These are phyloP conservation scores for Macrophya annulata DNA, from an alignment of 2,888 invertebrate genomes.

Conservation along the genomic window DNA sequence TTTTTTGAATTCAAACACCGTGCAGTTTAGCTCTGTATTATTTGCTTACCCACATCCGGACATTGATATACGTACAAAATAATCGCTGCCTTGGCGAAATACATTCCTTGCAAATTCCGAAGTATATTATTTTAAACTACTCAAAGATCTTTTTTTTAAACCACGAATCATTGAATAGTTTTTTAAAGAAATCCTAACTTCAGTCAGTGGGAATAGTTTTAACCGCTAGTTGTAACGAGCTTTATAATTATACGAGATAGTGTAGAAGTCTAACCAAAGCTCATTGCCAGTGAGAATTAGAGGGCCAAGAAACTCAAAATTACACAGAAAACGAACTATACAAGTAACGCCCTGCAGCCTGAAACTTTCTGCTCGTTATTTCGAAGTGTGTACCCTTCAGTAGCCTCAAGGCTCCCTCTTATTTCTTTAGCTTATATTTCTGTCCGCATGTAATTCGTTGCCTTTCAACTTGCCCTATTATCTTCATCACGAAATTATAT, in stretches of 20 bases:
- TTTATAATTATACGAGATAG: conserved; percentile 38
- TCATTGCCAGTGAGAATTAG: neutral
- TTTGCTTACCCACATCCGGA: conserved; percentile 31
- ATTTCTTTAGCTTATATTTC: neutral
- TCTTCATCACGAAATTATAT: neutral
- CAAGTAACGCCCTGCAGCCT: conserved; percentile 10
- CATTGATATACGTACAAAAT: neutral
- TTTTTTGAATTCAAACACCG: neutral
- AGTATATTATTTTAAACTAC: neutral
- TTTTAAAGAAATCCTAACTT: neutral
- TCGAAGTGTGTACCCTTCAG: neutral
- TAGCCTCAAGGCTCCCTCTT: neutral
- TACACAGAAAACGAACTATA: conserved; percentile 23
- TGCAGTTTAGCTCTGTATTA: neutral
- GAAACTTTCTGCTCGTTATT: conserved; percentile 44
- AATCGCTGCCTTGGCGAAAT: conserved; percentile 11
- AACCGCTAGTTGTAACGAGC: conserved; percentile 16
- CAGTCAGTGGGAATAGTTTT: neutral
- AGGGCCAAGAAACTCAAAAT: conserved; percentile 6
- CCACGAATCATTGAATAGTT: neutral
- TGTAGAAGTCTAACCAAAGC: neutral
- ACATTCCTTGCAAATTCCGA: neutral
- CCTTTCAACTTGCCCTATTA: neutral
- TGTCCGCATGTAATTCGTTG: neutral
- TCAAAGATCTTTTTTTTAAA: neutral